These are phyloP conservation scores for Clarias magur DNA, from an alignment of 2,113 vertebrate genomes.

Conservation along the genomic window DNA sequence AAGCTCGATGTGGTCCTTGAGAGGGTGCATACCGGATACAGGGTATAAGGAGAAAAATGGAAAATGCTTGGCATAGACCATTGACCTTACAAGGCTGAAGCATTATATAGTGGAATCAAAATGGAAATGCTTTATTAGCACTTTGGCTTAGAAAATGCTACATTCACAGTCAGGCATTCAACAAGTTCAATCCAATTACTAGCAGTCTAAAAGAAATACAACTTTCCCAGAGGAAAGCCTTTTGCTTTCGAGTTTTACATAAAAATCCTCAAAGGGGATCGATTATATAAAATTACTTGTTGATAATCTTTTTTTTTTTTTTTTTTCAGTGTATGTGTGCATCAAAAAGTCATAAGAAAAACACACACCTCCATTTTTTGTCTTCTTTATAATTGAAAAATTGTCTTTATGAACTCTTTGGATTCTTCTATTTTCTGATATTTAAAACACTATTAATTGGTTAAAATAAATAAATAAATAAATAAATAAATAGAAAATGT, in stretches of 20 bases:
- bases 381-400: too few relatives aligned
- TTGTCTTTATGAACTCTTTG: too few relatives aligned
- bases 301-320: too few relatives aligned
- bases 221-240: not conserved
- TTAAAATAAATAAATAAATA: too few relatives aligned
- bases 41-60: not conserved
- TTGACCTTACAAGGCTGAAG: not conserved
- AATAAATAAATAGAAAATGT: too few relatives aligned
- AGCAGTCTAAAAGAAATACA: not conserved
- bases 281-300: too few relatives aligned
- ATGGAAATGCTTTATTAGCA: not conserved
- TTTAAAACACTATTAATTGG: too few relatives aligned
- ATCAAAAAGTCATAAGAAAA: too few relatives aligned
- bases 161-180: conserved; percentile 2
- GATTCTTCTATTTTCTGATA: too few relatives aligned
- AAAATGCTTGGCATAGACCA: not conserved
- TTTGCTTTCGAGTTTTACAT: not conserved
- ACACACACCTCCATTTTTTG: too few relatives aligned
- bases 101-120: not conserved
- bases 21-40: not conserved
- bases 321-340: too few relatives aligned
- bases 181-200: not conserved
- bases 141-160: not conserved
- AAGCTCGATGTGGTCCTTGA: not conserved
- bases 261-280: not conserved